Percentiles rank a stretch among this genome's conserved stretches.
These are phyloP conservation scores for Gouania willdenowi DNA, from an alignment of 2,797 vertebrate genomes.

Conservation along the genomic window DNA sequence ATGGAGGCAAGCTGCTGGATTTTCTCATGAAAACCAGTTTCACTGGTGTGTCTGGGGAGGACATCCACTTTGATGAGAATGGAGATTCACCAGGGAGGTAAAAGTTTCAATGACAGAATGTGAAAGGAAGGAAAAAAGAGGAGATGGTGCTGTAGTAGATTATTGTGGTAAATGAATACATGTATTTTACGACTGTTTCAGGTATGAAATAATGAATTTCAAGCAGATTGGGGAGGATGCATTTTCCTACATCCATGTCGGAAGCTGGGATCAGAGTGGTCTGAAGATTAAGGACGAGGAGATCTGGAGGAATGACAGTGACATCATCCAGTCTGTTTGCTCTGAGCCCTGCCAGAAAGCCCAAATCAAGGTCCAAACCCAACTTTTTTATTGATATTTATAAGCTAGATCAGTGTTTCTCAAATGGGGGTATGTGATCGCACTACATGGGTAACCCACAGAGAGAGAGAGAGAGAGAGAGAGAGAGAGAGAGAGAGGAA, in stretches of 20 bases:
- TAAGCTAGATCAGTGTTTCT: too few species aligned
- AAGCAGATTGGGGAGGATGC: conserved; percentile 87
- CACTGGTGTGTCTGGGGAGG: conserved; percentile 90
- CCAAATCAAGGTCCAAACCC: conserved; percentile 91
- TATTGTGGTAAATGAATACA: too few species aligned
- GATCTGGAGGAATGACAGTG: conserved; percentile 90
- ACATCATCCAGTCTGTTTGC: conserved; percentile 90
- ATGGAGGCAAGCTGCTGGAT: conserved; percentile 91
- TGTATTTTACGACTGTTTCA: too few species aligned
- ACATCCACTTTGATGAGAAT: conserved; percentile 92
- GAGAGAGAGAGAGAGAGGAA: too few species aligned
- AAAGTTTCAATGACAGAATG: background rate
- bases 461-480: too few species aligned
- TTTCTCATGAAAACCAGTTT: conserved; percentile 97
- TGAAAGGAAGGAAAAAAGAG: background rate
- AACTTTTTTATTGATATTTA: background rate
- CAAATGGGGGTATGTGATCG: too few species aligned
- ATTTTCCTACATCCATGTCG: conserved; percentile 94
- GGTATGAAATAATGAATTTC: conserved; percentile 99
- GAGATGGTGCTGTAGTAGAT: background rate
- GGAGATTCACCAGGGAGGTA: conserved; percentile 97
- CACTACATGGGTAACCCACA: too few species aligned
- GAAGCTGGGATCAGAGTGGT: conserved; percentile 97
- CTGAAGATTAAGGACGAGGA: conserved; percentile 95
- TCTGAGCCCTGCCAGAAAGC: conserved; percentile 95